Conservation (phyloP, 2,113 vertebrate genomes). For the Apistogramma diplotaenia region DNA sequence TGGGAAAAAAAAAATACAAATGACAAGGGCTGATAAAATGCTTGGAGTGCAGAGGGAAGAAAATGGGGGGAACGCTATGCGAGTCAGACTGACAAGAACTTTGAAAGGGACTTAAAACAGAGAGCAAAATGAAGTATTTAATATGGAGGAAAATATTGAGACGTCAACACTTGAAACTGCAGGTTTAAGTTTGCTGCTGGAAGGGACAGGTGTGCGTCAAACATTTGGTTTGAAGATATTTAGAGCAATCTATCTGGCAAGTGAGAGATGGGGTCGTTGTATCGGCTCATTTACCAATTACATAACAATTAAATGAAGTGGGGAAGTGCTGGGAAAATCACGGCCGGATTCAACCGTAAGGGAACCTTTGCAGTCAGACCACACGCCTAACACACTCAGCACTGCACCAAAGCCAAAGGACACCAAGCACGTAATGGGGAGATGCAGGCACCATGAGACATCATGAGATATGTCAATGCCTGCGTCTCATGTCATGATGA, state of each 20-base stretch:
- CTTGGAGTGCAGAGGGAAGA: conserved; percentile 11
- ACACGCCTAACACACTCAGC: neutral
- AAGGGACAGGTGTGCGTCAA: conserved; percentile 20
- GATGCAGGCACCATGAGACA: neutral
- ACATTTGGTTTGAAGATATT: conserved; percentile 12
- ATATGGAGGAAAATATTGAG: neutral
- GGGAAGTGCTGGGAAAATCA: neutral
- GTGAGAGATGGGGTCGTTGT: neutral
- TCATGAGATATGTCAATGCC: neutral
- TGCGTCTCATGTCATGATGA: too few relatives aligned
- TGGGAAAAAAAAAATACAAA: conserved; percentile 9
- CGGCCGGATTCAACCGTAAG: neutral
- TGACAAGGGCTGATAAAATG: conserved; percentile 43
- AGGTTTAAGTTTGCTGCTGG: neutral
- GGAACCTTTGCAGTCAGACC: neutral
- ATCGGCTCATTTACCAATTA: neutral
- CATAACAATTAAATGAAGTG: neutral
- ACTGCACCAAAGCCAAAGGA: neutral
- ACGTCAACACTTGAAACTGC: neutral
- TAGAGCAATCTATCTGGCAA: neutral
- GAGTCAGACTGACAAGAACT: conserved; percentile 39
- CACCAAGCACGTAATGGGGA: neutral
- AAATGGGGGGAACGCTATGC: neutral
- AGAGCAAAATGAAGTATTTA: conserved; percentile 19
- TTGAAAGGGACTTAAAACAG: conserved; percentile 41